phyloP scores from a whole-genome alignment of 2,113 vertebrate species.

The Porphyrio hochstetteri region DNA sequence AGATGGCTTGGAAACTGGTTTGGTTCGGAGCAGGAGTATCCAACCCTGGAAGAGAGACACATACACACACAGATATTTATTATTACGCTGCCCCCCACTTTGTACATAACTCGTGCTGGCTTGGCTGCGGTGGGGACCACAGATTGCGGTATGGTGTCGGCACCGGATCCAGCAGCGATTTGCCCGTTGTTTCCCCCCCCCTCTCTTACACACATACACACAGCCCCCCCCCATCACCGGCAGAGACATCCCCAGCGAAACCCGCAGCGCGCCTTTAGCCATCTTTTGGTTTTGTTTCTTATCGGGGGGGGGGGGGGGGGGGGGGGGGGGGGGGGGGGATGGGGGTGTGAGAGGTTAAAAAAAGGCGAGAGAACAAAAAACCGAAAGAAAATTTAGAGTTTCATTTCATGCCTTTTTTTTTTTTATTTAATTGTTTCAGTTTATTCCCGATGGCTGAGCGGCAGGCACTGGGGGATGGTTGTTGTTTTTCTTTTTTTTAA shows the following conservation, averaged over 20 bases:
- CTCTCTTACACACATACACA: too few species aligned
- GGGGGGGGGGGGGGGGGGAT: neutral
- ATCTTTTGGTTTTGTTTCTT: neutral
- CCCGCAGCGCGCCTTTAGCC: neutral
- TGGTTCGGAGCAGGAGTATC: constrained; percentile 10
- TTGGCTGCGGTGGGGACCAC: constrained; percentile 61
- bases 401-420: constrained; percentile 31
- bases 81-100: constrained; percentile 32
- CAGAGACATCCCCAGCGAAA: neutral
- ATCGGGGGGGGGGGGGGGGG: neutral
- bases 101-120: constrained; percentile 53
- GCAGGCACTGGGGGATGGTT: neutral
- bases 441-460: constrained; percentile 48
- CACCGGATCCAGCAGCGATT: neutral
- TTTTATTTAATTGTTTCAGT: neutral
- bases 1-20: neutral
- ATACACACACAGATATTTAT: constrained; percentile 60
- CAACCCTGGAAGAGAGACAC: neutral
- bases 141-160: neutral
- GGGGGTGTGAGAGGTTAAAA: constrained; percentile 50
- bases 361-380: neutral
- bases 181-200: neutral
- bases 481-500: neutral
- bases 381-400: neutral
- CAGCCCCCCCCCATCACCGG: neutral